Percentiles rank a stretch among this genome's conserved stretches.
Conservation (phyloP, 35 echinoderm and acorn worm genomes). For the Stichopus chloronotus region DNA sequence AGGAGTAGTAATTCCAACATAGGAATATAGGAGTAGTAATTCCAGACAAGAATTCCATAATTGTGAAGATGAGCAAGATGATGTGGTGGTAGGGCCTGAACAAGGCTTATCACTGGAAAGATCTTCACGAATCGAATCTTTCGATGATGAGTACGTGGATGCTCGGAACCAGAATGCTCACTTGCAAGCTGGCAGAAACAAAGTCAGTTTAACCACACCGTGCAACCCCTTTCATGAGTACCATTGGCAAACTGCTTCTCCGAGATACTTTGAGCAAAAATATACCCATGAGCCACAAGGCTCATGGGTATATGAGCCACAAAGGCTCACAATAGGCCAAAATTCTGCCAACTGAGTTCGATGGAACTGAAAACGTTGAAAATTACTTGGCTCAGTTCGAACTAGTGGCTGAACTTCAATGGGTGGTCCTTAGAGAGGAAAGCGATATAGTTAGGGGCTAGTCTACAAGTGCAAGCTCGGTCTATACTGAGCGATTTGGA, state of each 20-base stretch:
- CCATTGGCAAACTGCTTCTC: neutral
- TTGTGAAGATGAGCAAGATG: neutral
- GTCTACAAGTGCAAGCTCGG: conserved; percentile 31
- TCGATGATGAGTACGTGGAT: neutral
- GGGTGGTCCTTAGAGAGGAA: conserved; percentile 38
- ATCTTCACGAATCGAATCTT: neutral
- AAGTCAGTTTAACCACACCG: neutral
- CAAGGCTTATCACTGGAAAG: neutral
- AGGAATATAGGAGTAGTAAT: too few relatives aligned
- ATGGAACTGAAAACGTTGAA: conserved; percentile 6
- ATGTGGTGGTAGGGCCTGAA: too few relatives aligned
- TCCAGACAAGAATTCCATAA: neutral
- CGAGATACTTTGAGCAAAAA: neutral
- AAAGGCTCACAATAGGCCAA: neutral
- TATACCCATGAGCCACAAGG: neutral
- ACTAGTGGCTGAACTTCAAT: conserved; percentile 33
- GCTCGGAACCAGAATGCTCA: neutral
- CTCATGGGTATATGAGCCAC: too few relatives aligned
- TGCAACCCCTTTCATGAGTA: neutral
- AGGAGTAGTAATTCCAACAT: too few relatives aligned
- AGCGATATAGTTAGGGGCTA: conserved; percentile 45
- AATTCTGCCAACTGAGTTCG: neutral
- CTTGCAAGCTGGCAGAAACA: too few relatives aligned
- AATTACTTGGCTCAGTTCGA: conserved; percentile 60
- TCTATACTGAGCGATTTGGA: conserved; percentile 52